phyloP scores from a whole-genome alignment of 2,888 invertebrate genomes.

The Calliopum simillimum region DNA sequence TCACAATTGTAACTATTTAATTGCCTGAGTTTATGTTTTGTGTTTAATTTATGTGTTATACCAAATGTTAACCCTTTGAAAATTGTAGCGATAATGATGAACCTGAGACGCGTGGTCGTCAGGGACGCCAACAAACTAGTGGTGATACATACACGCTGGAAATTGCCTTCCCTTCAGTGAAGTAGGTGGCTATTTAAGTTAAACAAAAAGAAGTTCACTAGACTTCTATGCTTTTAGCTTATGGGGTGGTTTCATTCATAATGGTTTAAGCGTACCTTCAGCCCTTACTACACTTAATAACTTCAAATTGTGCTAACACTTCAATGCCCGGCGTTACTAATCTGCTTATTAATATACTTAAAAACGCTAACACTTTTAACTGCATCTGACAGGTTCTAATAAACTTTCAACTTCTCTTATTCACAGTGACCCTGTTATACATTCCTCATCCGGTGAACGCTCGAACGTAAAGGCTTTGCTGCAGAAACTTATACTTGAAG shows the following conservation, averaged over 20 bases:
- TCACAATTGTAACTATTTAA: neutral
- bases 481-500: conserved; percentile 91
- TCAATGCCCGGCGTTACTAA: conserved; percentile 12
- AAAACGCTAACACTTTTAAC: neutral
- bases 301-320: conserved; percentile 3
- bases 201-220: neutral
- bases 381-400: neutral
- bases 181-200: conserved; percentile 74
- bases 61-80: conserved; percentile 34
- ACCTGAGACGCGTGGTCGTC: conserved; percentile 69
- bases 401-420: neutral
- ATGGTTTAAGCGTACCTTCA: neutral
- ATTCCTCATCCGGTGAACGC: conserved; percentile 88
- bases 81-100: conserved; percentile 58
- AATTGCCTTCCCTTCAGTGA: conserved; percentile 91
- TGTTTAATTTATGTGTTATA: conserved; percentile 40
- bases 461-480: conserved; percentile 85
- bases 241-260: neutral
- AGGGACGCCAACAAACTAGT: conserved; percentile 84
- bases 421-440: conserved; percentile 87
- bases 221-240: neutral
- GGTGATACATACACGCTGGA: conserved; percentile 89
- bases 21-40: conserved; percentile 13
- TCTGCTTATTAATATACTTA: neutral
- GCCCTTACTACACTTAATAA: neutral